Base-by-base conservation (phyloP, 2,797 vertebrate species). In the Micromesistius poutassou region DNA sequence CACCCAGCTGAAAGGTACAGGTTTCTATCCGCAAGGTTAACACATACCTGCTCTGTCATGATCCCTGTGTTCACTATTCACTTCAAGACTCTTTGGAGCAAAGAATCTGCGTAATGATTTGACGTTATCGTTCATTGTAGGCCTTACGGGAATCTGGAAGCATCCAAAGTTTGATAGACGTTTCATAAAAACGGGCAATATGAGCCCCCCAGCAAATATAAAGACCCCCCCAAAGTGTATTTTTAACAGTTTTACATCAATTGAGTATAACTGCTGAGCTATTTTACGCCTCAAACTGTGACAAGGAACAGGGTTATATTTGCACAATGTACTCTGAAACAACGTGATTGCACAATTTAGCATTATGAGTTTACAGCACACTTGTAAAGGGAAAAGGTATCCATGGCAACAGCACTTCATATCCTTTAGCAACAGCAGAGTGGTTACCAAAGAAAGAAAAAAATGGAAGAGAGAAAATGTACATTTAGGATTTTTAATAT, bases 401-500 rank as follows among this genome's bases (percentile, higher is more conserved):
- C 76, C 80, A 83, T 78, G 70, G 77, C 79, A 84, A 83, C 77
- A 75, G 55, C 30, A 7, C 42, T 77, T 78, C 33, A 30, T 31
- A 12, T 71, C 68, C 14, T 19, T 50, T 14, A 50, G 13, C 46
- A 50, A 50, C 16, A 55, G 19, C 46, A 22, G 3, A 1, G 42
- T 46, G 42, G 46, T 1, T 55, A 22, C 19, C 22, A 62, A 10
- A 62, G n/a, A 19, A 62, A 62, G 0, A 62, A 62, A 1, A 62
- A 62, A 25, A 25, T 25, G 1, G 55, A 19, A 13, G 30, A 78
- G 73, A 76, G 50, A 78, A 42, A 81, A 76, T n/a, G 75, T 80
- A 91, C 88, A 89, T 91, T 91, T 87, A 90, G 80, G 82, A 62
- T 81, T 90, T 95, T 92, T 93, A 92, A 93, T 91, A 89, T 87